Evolutionary conservation across 2,888 invertebrate genomes (phyloP).

Genomic region (Syrphus vitripennis): DNA sequence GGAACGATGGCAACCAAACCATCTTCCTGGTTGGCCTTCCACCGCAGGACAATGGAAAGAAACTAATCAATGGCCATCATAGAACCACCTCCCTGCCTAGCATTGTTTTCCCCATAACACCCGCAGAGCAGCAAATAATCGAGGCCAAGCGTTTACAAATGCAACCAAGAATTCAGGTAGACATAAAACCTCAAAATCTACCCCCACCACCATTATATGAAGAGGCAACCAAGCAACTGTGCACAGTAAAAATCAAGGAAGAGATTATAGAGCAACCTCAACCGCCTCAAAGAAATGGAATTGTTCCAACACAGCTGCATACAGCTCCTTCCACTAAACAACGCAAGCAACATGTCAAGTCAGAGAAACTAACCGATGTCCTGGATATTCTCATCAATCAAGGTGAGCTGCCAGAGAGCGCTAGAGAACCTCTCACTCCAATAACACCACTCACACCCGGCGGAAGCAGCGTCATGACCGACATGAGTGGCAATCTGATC

Average conservation of each 20-base stretch:
- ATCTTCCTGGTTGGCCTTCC: slow-evolving; percentile 83
- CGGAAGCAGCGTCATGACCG: slow-evolving; percentile 75
- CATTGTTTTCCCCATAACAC: slow-evolving; percentile 82
- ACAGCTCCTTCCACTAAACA: slow-evolving; percentile 60
- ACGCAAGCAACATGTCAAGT: slow-evolving; percentile 75
- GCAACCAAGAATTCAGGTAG: slow-evolving; percentile 75
- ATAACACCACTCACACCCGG: slow-evolving; percentile 77
- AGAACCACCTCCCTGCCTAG: slow-evolving; percentile 84
- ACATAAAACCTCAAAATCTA: slow-evolving; percentile 80
- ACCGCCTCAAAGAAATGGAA: slow-evolving; percentile 37
- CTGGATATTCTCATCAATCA: slow-evolving; percentile 96
- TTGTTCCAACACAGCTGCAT: slow-evolving; percentile 15
- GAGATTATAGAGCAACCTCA: slow-evolving; percentile 70
- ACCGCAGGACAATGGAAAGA: slow-evolving; percentile 80
- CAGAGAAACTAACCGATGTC: slow-evolving; percentile 85
- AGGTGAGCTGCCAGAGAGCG: slow-evolving; percentile 94
- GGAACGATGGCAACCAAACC: slow-evolving; percentile 85
- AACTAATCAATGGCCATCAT: slow-evolving; percentile 82
- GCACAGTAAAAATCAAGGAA: slow-evolving; percentile 76
- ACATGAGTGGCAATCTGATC: slow-evolving; percentile 73
- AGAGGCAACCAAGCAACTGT: slow-evolving; percentile 85
- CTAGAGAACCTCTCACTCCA: slow-evolving; percentile 82
- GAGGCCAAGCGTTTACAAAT: slow-evolving; percentile 73
- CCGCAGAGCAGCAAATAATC: slow-evolving; percentile 73
- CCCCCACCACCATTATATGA: slow-evolving; percentile 87